These are phyloP conservation scores for Caenorhabditis sp. DNA, from an alignment of 2,888 invertebrate genomes.

Conservation along the genomic window DNA sequence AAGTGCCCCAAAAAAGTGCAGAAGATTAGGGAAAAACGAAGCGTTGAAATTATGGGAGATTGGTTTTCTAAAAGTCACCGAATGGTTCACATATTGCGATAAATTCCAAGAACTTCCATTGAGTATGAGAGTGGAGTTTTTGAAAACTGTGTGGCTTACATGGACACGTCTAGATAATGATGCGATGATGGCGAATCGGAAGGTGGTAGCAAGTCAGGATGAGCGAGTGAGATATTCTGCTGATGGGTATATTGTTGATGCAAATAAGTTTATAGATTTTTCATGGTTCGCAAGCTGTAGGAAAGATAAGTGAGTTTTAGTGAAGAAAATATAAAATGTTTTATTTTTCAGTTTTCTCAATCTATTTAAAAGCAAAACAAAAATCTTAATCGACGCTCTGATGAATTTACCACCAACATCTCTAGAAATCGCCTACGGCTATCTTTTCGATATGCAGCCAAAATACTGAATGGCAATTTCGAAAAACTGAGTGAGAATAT, in stretches of 20 bases:
- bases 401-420: constrained; percentile 22
- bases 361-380: neutral
- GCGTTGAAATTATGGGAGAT: neutral
- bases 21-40: neutral
- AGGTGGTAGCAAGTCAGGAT: neutral
- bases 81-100: constrained; percentile 11
- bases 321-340: too few species aligned
- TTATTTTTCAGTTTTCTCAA: constrained; percentile 20
- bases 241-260: neutral
- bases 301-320: too few species aligned
- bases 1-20: neutral
- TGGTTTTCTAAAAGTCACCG: neutral
- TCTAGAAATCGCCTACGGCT: constrained; percentile 32
- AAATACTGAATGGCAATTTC: constrained; percentile 10
- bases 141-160: constrained; percentile 3
- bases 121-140: neutral
- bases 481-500: constrained; percentile 22
- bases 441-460: constrained; percentile 36
- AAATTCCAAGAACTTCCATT: neutral
- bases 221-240: neutral
- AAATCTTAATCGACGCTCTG: constrained; percentile 18
- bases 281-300: constrained; percentile 23
- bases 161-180: constrained; percentile 6
- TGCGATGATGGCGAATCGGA: neutral
- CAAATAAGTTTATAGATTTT: constrained; percentile 15